Conservation (phyloP, 1,140 invertebrate species). For the Ceratina australensis region DNA sequence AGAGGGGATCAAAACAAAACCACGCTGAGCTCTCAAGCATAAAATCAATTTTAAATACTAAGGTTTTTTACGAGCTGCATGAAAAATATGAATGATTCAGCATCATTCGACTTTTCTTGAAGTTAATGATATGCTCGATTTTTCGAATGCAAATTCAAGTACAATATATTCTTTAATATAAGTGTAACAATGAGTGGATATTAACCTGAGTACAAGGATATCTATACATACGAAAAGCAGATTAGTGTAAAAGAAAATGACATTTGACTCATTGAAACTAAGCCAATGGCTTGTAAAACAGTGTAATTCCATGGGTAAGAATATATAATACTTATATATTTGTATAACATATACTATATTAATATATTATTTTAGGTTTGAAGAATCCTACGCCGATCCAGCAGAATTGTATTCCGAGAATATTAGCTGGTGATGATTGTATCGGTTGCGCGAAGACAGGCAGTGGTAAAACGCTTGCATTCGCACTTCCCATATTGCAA, state of each 20-base stretch:
- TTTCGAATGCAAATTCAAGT: too few species aligned
- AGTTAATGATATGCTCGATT: too few species aligned
- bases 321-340: slow-evolving; percentile 3
- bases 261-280: slow-evolving; percentile 71
- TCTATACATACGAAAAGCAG: background rate
- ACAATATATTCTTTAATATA: too few species aligned
- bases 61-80: background rate
- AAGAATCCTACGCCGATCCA: slow-evolving; percentile 92
- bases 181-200: background rate
- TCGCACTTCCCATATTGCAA: slow-evolving; percentile 97
- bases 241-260: background rate
- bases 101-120: background rate
- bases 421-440: slow-evolving; percentile 91
- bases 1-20: too few species aligned
- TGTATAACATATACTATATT: background rate
- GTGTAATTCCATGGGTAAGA: slow-evolving; percentile 72
- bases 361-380: slow-evolving; percentile 81
- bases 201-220: background rate
- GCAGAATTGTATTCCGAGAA: slow-evolving; percentile 88
- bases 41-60: background rate
- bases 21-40: too few species aligned
- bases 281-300: slow-evolving; percentile 75
- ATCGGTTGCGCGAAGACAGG: slow-evolving; percentile 98
- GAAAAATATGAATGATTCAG: background rate
- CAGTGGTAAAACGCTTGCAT: slow-evolving; percentile 98